A percentile compares a stretch with the other conserved stretches of the same genome.
phyloP scores from a whole-genome alignment of 2,113 vertebrate genomes.

The Odontophorus gujanensis region DNA sequence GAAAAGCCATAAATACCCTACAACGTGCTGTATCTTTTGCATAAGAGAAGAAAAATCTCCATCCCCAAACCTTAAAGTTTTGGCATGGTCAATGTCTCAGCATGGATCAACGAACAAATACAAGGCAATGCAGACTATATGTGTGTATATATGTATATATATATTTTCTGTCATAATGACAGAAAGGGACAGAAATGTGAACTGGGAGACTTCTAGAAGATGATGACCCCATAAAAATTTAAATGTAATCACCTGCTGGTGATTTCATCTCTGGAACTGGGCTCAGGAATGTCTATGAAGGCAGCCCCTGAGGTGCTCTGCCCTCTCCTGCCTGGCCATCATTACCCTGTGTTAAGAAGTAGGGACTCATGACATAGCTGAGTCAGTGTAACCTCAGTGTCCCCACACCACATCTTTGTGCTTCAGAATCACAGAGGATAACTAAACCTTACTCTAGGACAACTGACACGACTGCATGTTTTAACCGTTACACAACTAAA shows the following conservation, averaged over 20 bases:
- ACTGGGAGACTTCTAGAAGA: neutral
- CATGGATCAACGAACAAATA: neutral
- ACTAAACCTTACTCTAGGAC: neutral
- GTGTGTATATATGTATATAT: neutral
- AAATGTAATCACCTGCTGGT: neutral
- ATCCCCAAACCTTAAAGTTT: neutral
- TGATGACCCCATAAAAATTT: neutral
- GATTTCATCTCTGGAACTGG: rapidly evolving
- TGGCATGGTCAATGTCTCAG: neutral
- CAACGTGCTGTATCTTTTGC: neutral
- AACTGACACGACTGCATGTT: neutral
- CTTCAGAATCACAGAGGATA: neutral
- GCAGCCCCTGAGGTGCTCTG: neutral
- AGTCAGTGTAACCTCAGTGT: neutral
- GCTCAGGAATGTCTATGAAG: neutral
- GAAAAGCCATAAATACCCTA: neutral
- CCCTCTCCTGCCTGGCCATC: neutral
- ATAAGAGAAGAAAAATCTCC: neutral
- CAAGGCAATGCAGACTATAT: neutral
- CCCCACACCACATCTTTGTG: neutral
- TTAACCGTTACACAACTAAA: neutral
- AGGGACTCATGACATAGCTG: neutral
- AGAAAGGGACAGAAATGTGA: neutral
- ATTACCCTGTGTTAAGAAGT: neutral
- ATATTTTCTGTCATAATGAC: neutral